Conservation (phyloP, 1,140 invertebrate species). For the Drosophila sucinea region DNA sequence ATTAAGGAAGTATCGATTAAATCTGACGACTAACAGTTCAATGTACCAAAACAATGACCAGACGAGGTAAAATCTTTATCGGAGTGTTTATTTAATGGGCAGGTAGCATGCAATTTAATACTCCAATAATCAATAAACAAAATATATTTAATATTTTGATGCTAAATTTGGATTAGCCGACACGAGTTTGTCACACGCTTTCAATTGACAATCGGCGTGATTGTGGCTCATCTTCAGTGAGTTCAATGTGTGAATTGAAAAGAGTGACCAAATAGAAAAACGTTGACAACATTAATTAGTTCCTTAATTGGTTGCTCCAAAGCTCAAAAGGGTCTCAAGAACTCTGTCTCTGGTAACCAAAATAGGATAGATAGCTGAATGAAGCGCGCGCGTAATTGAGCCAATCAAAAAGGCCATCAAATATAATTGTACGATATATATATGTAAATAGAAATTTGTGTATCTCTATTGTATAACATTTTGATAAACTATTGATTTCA, state of each 20-base stretch:
- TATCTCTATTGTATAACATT: slow-evolving; percentile 1
- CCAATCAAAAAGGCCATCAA: slow-evolving; percentile 9
- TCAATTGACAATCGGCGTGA: slow-evolving; percentile 31
- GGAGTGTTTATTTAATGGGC: neutral
- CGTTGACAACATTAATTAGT: neutral
- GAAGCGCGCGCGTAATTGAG: neutral
- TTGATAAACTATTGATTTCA: slow-evolving; percentile 9
- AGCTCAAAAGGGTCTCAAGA: neutral
- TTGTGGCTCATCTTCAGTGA: neutral
- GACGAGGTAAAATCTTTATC: neutral
- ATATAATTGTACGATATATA: neutral
- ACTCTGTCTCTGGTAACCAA: neutral
- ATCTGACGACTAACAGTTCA: neutral
- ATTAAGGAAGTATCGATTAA: neutral
- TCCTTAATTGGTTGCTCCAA: neutral
- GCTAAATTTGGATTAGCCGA: slow-evolving; percentile 1
- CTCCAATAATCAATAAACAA: neutral
- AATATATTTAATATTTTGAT: neutral
- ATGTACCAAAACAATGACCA: neutral
- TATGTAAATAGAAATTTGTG: neutral
- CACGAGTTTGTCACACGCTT: slow-evolving; percentile 10
- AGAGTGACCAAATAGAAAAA: neutral
- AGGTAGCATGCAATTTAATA: neutral
- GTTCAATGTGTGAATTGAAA: slow-evolving; percentile 5
- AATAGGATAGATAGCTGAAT: neutral